phyloP scores from a whole-genome alignment of 2,113 vertebrate species.

The Varanus salvator region DNA sequence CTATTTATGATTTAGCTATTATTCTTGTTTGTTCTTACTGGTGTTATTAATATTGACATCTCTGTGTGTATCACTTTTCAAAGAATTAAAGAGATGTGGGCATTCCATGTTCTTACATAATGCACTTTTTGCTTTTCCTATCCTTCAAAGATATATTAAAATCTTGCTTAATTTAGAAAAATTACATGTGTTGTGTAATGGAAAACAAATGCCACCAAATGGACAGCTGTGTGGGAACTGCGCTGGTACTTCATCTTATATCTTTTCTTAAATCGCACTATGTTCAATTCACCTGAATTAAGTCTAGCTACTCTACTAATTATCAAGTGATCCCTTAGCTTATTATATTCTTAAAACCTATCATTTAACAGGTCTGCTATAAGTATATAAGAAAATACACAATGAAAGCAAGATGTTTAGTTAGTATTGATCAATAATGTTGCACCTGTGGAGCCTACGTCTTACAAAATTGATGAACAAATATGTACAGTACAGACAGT shows the following conservation, averaged over 20 bases:
- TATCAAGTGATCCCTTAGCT: no score
- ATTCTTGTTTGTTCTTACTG: not conserved
- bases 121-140: not conserved
- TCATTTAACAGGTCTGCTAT: not conserved
- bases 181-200: constrained; percentile 59
- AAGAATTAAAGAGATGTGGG: not conserved
- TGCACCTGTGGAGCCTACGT: not conserved
- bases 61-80: not conserved
- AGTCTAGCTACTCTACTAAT: not conserved
- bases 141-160: constrained; percentile 59
- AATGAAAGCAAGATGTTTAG: no score
- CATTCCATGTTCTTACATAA: constrained; percentile 21
- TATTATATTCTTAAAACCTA: no score
- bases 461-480: not conserved
- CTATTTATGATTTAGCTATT: not conserved
- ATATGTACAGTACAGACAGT: not conserved
- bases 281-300: not conserved
- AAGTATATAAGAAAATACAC: not conserved
- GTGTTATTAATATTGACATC: not conserved
- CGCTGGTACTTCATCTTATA: constrained; percentile 49
- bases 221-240: constrained; percentile 35
- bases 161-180: constrained; percentile 38
- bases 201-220: constrained; percentile 29
- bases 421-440: not conserved
- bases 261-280: not conserved